Conservation (phyloP, 35 echinoderm and acorn worm species). For the Lytechinus variegatus region DNA sequence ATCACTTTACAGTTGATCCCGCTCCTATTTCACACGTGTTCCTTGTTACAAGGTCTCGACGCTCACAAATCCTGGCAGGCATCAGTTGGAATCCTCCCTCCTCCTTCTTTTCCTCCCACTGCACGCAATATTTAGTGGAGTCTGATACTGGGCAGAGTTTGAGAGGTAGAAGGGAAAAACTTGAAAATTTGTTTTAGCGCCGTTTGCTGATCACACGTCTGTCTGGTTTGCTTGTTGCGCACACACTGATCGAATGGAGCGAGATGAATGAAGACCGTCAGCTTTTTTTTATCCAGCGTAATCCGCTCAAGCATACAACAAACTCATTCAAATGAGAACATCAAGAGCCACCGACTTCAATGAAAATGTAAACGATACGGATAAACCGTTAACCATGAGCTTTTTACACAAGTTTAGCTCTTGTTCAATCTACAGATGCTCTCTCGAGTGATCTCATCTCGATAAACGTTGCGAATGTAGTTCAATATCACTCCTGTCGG, state of each 20-base stretch:
- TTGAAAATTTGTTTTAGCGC: constrained; percentile 1
- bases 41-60: constrained; percentile 39
- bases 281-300: constrained; percentile 20
- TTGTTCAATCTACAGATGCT: background rate
- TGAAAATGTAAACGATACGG: constrained; percentile 38
- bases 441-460: background rate
- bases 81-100: background rate
- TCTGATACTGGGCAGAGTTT: background rate
- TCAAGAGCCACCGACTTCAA: constrained; percentile 42
- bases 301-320: constrained; percentile 51
- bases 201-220: background rate
- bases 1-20: constrained; percentile 46
- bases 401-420: background rate
- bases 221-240: constrained; percentile 18
- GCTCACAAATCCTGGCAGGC: background rate
- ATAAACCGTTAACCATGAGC: constrained; percentile 12
- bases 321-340: background rate
- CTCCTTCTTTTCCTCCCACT: background rate
- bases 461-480: background rate
- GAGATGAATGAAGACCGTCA: background rate
- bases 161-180: background rate
- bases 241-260: background rate
- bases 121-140: background rate
- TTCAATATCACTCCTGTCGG: background rate
- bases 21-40: constrained; percentile 46